Conservation (phyloP, 2,797 vertebrate species). For the Cottoperca gobio region DNA sequence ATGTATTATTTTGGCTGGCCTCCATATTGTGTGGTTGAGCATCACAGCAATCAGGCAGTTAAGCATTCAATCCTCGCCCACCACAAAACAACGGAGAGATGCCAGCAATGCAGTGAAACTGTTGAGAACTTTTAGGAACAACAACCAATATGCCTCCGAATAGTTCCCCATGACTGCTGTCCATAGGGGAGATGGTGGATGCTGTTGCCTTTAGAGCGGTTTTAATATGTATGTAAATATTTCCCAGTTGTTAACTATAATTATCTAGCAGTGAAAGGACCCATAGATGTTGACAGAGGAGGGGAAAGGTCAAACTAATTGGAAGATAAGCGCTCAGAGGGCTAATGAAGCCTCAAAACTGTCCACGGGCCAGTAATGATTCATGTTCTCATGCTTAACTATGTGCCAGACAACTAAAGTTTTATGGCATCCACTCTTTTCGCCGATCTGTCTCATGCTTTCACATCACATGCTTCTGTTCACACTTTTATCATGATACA, state of each 20-base stretch:
- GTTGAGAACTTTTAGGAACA: background rate
- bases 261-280: slow-evolving; percentile 2
- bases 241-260: slow-evolving; percentile 25
- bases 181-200: background rate
- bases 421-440: slow-evolving; percentile 5
- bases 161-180: background rate
- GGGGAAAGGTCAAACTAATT: slow-evolving; percentile 47
- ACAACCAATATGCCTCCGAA: background rate
- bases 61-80: background rate
- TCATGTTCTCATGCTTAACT: slow-evolving; percentile 17
- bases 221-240: slow-evolving; percentile 5
- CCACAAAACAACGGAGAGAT: background rate
- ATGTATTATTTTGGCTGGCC: background rate
- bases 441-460: slow-evolving; percentile 22
- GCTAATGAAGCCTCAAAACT: slow-evolving; percentile 31
- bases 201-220: background rate
- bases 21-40: background rate
- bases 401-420: slow-evolving; percentile 18
- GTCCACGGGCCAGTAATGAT: slow-evolving; percentile 29
- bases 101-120: background rate
- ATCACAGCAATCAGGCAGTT: background rate
- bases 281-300: slow-evolving; percentile 17
- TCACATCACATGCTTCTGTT: slow-evolving; percentile 10
- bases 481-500: slow-evolving; percentile 20
- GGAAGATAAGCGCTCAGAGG: slow-evolving; percentile 1